phyloP scores from a whole-genome alignment of 2,888 invertebrate species.

The Rapana venosa region DNA sequence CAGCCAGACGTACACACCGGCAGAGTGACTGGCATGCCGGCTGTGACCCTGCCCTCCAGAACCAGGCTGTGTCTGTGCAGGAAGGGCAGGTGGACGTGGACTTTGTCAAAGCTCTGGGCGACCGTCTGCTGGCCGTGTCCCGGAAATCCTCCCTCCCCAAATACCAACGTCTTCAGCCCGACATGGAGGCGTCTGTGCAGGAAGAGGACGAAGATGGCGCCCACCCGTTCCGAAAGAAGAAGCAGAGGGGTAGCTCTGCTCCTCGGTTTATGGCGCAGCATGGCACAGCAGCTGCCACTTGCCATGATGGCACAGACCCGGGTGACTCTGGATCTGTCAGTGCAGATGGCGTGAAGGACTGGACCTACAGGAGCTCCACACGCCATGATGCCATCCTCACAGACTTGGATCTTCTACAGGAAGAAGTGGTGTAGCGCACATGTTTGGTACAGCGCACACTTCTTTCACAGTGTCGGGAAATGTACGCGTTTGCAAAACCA shows the following conservation, averaged over 20 bases:
- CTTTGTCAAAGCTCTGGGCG: constrained; percentile 34
- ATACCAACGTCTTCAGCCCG: constrained; percentile 28
- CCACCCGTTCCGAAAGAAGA: not conserved
- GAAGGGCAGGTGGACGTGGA: constrained; percentile 30
- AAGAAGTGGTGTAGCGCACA: constrained; percentile 26
- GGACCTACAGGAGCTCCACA: not conserved
- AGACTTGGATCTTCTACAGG: constrained; percentile 34
- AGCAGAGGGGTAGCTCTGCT: not conserved
- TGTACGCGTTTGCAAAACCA: not conserved
- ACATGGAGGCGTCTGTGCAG: not conserved
- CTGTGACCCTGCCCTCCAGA: not conserved
- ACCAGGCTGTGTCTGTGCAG: not conserved
- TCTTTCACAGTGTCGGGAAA: too few species aligned
- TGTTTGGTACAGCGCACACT: too few species aligned
- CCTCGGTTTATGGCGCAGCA: not conserved
- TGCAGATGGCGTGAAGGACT: not conserved
- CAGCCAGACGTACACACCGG: not conserved
- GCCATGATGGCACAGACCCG: not conserved
- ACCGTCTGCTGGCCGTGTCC: constrained; percentile 31
- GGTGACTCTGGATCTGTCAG: not conserved
- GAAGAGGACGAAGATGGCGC: not conserved
- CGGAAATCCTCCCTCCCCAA: constrained; percentile 29
- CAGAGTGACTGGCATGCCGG: not conserved
- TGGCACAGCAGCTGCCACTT: too few species aligned
- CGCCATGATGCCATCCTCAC: constrained; percentile 6